A percentile compares a stretch with the other conserved stretches of the same genome.
phyloP scores from a whole-genome alignment of 1,140 invertebrate species.

The Eumeta japonica region DNA sequence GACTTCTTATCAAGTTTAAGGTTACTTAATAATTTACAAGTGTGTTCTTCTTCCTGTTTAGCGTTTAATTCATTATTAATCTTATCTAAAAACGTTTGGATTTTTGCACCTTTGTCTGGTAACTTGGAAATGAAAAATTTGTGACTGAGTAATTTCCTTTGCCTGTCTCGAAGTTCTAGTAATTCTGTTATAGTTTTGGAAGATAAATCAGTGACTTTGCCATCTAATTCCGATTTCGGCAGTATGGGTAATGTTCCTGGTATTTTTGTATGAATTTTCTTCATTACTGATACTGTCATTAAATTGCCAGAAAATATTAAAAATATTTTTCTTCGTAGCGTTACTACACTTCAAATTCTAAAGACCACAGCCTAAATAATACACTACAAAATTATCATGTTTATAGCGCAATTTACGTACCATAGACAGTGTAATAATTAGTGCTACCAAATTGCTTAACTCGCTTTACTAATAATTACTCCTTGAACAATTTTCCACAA shows the following conservation, averaged over 20 bases:
- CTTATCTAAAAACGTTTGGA: conserved; percentile 58
- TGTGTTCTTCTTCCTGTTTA: conserved; percentile 60
- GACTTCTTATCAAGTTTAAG: conserved; percentile 62
- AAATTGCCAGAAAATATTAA: too few relatives aligned
- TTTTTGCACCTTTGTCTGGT: conserved; percentile 69
- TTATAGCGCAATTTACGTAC: neutral
- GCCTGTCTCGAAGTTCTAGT: conserved; percentile 33
- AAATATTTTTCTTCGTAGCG: too few relatives aligned
- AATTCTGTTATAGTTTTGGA: conserved; percentile 31
- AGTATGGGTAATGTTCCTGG: conserved; percentile 33
- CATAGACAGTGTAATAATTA: conserved; percentile 26
- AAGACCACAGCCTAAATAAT: too few relatives aligned
- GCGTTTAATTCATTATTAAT: conserved; percentile 58
- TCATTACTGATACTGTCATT: too few relatives aligned
- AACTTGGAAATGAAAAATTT: conserved; percentile 55
- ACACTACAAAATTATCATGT: too few relatives aligned
- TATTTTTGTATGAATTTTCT: conserved; percentile 34
- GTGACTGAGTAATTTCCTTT: conserved; percentile 39
- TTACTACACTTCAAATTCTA: too few relatives aligned
- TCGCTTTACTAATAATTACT: too few relatives aligned
- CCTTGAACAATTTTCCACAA: too few relatives aligned
- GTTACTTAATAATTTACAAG: conserved; percentile 60
- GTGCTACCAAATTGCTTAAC: too few relatives aligned
- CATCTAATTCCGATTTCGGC: conserved; percentile 42
- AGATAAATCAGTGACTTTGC: conserved; percentile 37